These are phyloP conservation scores for Margaritifera margaritifera DNA, from an alignment of 2,888 invertebrate genomes.

Conservation along the genomic window DNA sequence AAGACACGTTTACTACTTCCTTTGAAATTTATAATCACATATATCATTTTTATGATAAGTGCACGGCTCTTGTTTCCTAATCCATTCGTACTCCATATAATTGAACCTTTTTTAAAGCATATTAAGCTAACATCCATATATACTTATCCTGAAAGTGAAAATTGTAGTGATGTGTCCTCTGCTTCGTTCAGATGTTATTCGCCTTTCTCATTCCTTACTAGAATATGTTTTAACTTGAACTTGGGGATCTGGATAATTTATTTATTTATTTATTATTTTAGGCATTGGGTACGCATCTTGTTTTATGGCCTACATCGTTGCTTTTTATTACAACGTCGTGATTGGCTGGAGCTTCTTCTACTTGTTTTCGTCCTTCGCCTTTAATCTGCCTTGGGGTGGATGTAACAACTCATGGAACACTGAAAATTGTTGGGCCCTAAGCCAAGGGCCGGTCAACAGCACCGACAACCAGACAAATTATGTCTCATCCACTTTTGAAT, in stretches of 20 bases:
- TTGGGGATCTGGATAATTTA: not conserved
- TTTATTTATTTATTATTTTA: slow-evolving; percentile 78
- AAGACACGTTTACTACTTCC: no score
- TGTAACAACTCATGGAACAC: slow-evolving; percentile 90
- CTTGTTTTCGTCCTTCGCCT: slow-evolving; percentile 81
- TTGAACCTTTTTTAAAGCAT: no score
- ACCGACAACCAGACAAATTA: slow-evolving; percentile 44
- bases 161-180: no score
- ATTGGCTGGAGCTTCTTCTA: slow-evolving; percentile 90
- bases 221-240: no score
- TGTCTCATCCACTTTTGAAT: slow-evolving; percentile 83
- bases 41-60: no score
- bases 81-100: no score
- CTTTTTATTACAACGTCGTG: slow-evolving; percentile 81
- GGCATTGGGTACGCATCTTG: slow-evolving; percentile 75
- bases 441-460: slow-evolving; percentile 41
- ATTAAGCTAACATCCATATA: no score
- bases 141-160: no score
- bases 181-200: no score
- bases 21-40: no score
- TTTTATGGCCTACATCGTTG: slow-evolving; percentile 70
- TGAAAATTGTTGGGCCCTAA: slow-evolving; percentile 76
- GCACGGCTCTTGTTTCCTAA: no score
- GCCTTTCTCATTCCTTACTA: no score
- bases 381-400: slow-evolving; percentile 83